phyloP scores from a whole-genome alignment of 2,113 vertebrate genomes.

The Oryzias woworae region DNA sequence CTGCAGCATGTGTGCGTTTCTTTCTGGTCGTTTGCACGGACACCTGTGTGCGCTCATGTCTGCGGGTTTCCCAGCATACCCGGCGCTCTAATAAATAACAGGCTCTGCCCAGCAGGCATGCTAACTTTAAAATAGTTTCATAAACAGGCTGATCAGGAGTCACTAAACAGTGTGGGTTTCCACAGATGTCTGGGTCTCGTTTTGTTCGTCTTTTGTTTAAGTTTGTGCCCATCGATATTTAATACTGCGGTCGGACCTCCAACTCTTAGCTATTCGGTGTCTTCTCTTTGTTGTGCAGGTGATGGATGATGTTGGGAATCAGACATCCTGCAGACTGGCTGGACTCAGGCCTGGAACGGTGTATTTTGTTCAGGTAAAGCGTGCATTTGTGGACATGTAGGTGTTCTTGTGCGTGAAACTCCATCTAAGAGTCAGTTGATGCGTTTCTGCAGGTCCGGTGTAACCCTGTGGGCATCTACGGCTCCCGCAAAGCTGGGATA shows the following conservation, averaged over 20 bases:
- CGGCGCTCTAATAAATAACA: slow-evolving; percentile 61
- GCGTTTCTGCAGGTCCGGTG: slow-evolving; percentile 86
- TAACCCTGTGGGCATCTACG: slow-evolving; percentile 95
- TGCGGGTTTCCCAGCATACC: slow-evolving; percentile 28
- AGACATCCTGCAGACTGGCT: slow-evolving; percentile 92
- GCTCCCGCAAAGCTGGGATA: slow-evolving; percentile 93
- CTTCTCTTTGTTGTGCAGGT: slow-evolving; percentile 75
- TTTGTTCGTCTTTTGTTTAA: slow-evolving; percentile 43
- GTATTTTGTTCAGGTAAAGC: slow-evolving; percentile 90
- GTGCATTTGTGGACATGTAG: background rate
- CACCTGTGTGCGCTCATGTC: slow-evolving; percentile 21
- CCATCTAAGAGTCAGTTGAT: background rate
- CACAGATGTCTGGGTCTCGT: slow-evolving; percentile 55
- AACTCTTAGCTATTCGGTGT: slow-evolving; percentile 34
- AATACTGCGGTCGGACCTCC: slow-evolving; percentile 54
- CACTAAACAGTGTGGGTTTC: slow-evolving; percentile 56
- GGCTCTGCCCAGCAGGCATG: slow-evolving; percentile 60
- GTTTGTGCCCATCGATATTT: slow-evolving; percentile 53
- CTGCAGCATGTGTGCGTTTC: slow-evolving; percentile 15
- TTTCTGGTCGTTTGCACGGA: slow-evolving; percentile 2
- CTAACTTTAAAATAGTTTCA: slow-evolving; percentile 52
- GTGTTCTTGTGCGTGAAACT: background rate
- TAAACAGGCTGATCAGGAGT: slow-evolving; percentile 66
- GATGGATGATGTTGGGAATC: slow-evolving; percentile 94
- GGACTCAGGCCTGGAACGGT: slow-evolving; percentile 92